These are phyloP conservation scores for Pocillopora verrucosa DNA, from an alignment of 64 coral and sea anemone species.

Conservation along the genomic window DNA sequence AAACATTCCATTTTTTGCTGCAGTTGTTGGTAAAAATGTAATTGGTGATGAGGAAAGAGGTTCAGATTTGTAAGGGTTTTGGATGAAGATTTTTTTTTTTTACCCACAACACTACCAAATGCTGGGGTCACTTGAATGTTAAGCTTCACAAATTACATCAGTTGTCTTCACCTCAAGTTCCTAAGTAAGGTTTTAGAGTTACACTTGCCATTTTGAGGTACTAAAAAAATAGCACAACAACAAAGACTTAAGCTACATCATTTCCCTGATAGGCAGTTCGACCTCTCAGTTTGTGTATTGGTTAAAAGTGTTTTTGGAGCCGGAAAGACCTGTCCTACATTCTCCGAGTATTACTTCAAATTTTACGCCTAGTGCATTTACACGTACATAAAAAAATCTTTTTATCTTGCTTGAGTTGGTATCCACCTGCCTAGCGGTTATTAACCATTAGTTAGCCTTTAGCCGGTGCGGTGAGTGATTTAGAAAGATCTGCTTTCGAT, in stretches of 20 bases:
- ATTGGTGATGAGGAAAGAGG: no score
- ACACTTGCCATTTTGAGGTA: background rate
- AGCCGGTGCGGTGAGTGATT: no score
- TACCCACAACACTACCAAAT: background rate
- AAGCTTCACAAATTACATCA: background rate
- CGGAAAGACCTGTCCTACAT: background rate
- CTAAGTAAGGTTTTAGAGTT: no score
- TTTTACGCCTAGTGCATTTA: slow-evolving; percentile 19
- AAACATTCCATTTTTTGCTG: background rate
- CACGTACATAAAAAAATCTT: background rate
- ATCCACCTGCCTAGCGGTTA: no score
- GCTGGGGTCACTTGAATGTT: background rate
- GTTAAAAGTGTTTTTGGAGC: background rate
- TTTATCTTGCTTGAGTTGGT: background rate
- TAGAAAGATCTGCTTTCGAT: no score
- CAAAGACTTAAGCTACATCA: no score
- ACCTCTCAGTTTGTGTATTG: background rate
- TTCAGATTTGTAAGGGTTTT: no score
- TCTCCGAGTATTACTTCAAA: slow-evolving; percentile 17
- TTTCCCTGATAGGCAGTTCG: background rate
- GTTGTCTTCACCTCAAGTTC: background rate
- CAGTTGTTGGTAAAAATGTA: no score
- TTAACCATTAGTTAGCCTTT: no score
- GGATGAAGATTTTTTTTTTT: no score
- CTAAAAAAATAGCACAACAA: background rate